Percentiles rank a stretch among this genome's conserved stretches.
Conservation (phyloP, 2,113 vertebrate genomes). For the Myrmecophaga tridactyla region DNA sequence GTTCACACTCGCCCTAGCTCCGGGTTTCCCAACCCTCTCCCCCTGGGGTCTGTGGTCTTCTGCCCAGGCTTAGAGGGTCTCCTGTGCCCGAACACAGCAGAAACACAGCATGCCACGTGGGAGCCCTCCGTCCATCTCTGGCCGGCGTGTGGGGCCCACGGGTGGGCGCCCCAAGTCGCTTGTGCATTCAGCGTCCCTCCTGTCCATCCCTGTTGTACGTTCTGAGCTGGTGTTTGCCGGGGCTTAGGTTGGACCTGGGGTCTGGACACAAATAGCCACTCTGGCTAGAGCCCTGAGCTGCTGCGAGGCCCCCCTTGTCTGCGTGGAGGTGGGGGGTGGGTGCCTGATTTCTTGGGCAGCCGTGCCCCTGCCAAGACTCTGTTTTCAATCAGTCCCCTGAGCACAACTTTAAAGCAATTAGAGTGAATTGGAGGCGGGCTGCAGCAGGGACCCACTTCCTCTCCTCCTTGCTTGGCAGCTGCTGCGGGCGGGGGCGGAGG, state of each 20-base stretch:
- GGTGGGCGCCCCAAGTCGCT: no score
- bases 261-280: background rate
- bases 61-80: no score
- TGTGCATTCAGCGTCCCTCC: no score
- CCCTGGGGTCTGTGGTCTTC: no score
- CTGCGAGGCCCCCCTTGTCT: background rate
- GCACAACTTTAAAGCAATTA: constrained; percentile 83
- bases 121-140: no score
- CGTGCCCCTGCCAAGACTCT: constrained; percentile 69
- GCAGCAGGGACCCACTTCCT: no score
- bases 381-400: constrained; percentile 83
- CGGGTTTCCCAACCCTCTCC: no score
- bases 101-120: no score
- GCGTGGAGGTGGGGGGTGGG: background rate
- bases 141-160: no score
- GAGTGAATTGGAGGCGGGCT: constrained; percentile 65
- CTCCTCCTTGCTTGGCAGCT: background rate
- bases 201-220: background rate
- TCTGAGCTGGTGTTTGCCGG: background rate
- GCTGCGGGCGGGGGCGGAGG: background rate
- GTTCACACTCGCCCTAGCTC: no score
- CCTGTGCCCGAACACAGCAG: no score
- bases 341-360: background rate
- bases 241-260: background rate
- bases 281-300: background rate